Base-by-base conservation (phyloP, 1,140 invertebrate genomes). In the Proctacanthus coquilletti region DNA sequence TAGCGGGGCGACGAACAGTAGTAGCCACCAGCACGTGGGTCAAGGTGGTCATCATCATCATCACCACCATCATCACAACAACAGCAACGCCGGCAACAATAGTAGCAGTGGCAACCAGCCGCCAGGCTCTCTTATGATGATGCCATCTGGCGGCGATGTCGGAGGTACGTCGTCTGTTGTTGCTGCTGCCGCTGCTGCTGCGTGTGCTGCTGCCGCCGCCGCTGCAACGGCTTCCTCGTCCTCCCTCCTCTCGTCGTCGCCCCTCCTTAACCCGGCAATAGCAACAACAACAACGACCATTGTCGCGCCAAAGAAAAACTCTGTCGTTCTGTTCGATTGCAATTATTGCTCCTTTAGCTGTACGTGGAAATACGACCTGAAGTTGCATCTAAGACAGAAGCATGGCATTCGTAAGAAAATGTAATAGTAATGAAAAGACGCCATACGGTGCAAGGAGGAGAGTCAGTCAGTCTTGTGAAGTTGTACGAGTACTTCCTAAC, bases 391-490 rank as follows among this genome's bases (percentile, higher is more conserved):
- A 40, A 36, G 55, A 18, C 56, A 59, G 27, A 60, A 60, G 34
- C 56, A 60, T 36, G 56, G 56, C 35, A 60, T 60, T 35, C 56
- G 57, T 15, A 57, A 57, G 42, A 56, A 56, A 43, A 45, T 56
- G 44, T 58, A 51, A 50, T 32, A 34, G 5, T 5, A 15, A 34
- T 36, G 9, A 8, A 27, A 27, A 27, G n/a, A 27, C 23, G 30
- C 15, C 9, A 32, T 32, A 32, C 23, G n/a, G n/a, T n/a, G n/a
- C n/a, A n/a, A n/a, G n/a, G n/a, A n/a, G n/a, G n/a, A n/a, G n/a
- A n/a, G n/a, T n/a, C n/a, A n/a, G n/a, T n/a, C n/a, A n/a, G n/a
- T n/a, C n/a, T n/a, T n/a, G n/a, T n/a, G n/a, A n/a, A n/a, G n/a
- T n/a, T n/a, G n/a, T n/a, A n/a, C n/a, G n/a, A n/a, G n/a, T n/a